Evolutionary conservation across 2,797 vertebrate genomes (phyloP).

Genomic region (Chloroceryle amazona): DNA sequence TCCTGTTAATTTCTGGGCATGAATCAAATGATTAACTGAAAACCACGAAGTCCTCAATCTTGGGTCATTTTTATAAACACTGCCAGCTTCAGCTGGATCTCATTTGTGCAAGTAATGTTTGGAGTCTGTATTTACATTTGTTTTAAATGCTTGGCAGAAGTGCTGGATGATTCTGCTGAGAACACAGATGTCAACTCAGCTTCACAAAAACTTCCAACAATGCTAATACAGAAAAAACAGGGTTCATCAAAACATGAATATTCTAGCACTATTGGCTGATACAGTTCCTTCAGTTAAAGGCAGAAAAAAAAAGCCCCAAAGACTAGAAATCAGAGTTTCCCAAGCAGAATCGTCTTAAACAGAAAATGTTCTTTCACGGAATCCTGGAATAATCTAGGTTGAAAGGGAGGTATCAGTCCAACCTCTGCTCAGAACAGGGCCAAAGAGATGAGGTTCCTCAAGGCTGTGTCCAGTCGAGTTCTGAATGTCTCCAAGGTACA

Average conservation of each 20-base stretch:
- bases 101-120: not conserved
- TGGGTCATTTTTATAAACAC: not conserved
- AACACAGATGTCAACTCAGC: not conserved
- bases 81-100: not conserved
- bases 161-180: not conserved
- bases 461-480: not conserved
- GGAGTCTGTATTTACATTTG: not conserved
- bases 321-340: not conserved
- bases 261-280: not conserved
- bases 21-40: not conserved
- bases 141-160: not conserved
- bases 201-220: not conserved
- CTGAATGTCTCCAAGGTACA: not conserved
- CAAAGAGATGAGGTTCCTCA: not conserved
- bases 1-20: not conserved
- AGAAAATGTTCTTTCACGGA: not conserved
- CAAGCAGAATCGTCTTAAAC: not conserved
- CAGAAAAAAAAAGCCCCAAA: fast-evolving
- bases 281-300: not conserved
- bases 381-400: fast-evolving
- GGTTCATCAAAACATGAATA: not conserved
- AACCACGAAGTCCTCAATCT: not conserved
- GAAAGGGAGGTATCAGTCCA: not conserved
- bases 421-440: not conserved
- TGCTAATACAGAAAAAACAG: not conserved